Evolutionary conservation across 2,888 invertebrate species (phyloP).

Genomic region (Lepas anatifera): DNA sequence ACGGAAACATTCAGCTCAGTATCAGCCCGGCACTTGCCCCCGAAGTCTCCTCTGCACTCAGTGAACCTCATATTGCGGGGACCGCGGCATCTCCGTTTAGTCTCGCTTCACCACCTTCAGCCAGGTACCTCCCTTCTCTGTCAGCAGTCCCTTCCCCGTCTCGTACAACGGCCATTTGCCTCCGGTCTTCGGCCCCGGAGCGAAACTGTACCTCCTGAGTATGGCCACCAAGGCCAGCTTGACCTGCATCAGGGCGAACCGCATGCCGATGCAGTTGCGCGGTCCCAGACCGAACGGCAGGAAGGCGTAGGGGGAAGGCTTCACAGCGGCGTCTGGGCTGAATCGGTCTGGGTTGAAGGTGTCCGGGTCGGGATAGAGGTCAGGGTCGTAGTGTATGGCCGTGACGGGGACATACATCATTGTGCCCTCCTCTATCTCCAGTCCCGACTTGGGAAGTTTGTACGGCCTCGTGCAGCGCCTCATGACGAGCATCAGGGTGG

Average conservation of each 20-base stretch:
- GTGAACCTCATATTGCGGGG: too few relatives aligned
- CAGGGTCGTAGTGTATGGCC: conserved; percentile 14
- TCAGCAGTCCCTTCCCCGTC: not conserved
- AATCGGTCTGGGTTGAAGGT: conserved; percentile 17
- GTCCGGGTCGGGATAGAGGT: conserved; percentile 14
- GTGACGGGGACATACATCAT: conserved; percentile 3
- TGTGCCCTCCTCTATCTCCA: not conserved
- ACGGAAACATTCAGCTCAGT: too few relatives aligned
- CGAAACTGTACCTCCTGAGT: not conserved
- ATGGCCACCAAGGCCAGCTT: not conserved
- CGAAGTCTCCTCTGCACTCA: too few relatives aligned
- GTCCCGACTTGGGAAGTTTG: not conserved
- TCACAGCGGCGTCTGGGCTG: not conserved
- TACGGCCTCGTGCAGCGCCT: not conserved
- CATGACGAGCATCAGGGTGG: conserved; percentile 22
- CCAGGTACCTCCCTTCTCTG: not conserved
- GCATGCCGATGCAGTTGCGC: conserved; percentile 18
- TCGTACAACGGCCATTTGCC: not conserved
- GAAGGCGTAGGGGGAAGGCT: not conserved
- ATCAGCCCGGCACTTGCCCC: too few relatives aligned
- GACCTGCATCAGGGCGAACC: conserved; percentile 14
- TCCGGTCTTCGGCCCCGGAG: not conserved
- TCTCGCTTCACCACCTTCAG: not conserved
- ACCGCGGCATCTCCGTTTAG: too few relatives aligned
- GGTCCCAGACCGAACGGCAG: conserved; percentile 19